Percentiles rank a stretch among this genome's conserved stretches.
Conservation (phyloP, 2,888 invertebrate genomes). For the Andrena minutula region DNA sequence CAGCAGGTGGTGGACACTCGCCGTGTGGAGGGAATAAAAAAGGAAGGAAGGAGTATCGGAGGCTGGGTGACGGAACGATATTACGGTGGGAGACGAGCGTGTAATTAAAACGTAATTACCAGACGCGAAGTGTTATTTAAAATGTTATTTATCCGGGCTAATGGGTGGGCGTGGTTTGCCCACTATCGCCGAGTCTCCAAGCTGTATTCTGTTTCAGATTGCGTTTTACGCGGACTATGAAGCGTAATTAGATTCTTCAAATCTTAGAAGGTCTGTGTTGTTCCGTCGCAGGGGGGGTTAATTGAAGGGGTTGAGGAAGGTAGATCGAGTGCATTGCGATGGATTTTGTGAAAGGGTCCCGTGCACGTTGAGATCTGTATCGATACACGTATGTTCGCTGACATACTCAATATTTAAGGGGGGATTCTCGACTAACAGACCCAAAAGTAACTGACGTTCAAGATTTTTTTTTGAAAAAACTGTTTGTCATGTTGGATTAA, state of each 20-base stretch:
- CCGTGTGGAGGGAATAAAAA: not conserved
- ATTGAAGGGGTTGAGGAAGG: too few species aligned
- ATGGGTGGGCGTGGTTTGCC: conserved; percentile 39
- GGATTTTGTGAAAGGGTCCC: too few species aligned
- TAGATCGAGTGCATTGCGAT: too few species aligned
- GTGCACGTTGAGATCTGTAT: too few species aligned
- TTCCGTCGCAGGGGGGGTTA: too few species aligned
- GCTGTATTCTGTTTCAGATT: conserved; percentile 7
- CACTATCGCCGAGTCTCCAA: conserved; percentile 36
- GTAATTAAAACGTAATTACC: conserved; percentile 59
- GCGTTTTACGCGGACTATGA: conserved; percentile 18
- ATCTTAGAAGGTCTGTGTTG: too few species aligned
- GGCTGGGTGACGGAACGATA: conserved; percentile 57
- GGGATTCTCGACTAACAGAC: too few species aligned
- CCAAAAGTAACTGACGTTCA: too few species aligned
- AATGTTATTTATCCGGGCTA: conserved; percentile 55
- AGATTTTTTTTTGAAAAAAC: too few species aligned
- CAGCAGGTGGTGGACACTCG: conserved; percentile 67
- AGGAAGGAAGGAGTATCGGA: conserved; percentile 55
- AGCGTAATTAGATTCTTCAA: conserved; percentile 18
- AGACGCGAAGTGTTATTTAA: conserved; percentile 54
- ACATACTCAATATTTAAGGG: too few species aligned
- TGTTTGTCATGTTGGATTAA: too few species aligned
- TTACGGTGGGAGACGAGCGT: conserved; percentile 46
- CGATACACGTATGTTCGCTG: too few species aligned